Percentiles rank a stretch among this genome's conserved stretches.
These are phyloP conservation scores for Bombyx huttoni DNA, from an alignment of 2,888 invertebrate species.

Conservation along the genomic window DNA sequence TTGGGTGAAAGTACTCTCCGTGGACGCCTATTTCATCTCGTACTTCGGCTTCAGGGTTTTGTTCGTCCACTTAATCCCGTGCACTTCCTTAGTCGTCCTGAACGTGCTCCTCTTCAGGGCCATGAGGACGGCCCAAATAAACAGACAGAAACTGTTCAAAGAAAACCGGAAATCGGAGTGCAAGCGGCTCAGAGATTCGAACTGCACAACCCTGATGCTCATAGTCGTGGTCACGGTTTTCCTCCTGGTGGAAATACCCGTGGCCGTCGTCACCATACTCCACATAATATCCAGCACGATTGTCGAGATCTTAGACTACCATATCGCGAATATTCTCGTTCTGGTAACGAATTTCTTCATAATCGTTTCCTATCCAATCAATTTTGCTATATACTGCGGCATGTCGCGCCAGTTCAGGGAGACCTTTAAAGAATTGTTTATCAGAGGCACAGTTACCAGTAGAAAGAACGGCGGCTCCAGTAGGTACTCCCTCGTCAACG, in stretches of 20 bases:
- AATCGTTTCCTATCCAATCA: slow-evolving; percentile 91
- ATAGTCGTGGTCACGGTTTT: slow-evolving; percentile 91
- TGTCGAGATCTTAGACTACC: slow-evolving; percentile 81
- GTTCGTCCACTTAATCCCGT: slow-evolving; percentile 93
- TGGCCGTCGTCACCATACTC: slow-evolving; percentile 85
- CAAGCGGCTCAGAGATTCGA: slow-evolving; percentile 82
- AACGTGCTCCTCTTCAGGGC: slow-evolving; percentile 90
- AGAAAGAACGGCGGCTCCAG: slow-evolving; percentile 80
- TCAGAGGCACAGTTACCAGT: slow-evolving; percentile 74
- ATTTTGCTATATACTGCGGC: slow-evolving; percentile 96
- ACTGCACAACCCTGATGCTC: slow-evolving; percentile 89
- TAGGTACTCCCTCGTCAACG: slow-evolving; percentile 85
- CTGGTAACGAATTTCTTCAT: slow-evolving; percentile 92
- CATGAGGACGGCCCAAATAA: slow-evolving; percentile 85
- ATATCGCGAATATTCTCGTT: slow-evolving; percentile 83
- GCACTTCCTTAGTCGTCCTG: slow-evolving; percentile 88
- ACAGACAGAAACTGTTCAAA: slow-evolving; percentile 82
- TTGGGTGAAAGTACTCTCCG: slow-evolving; percentile 80
- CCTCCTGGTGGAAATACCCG: slow-evolving; percentile 85
- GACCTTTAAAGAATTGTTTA: slow-evolving; percentile 90
- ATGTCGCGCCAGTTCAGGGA: slow-evolving; percentile 96
- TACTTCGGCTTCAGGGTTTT: slow-evolving; percentile 90
- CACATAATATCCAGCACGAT: slow-evolving; percentile 86
- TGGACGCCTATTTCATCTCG: slow-evolving; percentile 84
- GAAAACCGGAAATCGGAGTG: slow-evolving; percentile 85